Base-by-base conservation (phyloP, 2,888 invertebrate species). In the Alviniconcha strummeri region DNA sequence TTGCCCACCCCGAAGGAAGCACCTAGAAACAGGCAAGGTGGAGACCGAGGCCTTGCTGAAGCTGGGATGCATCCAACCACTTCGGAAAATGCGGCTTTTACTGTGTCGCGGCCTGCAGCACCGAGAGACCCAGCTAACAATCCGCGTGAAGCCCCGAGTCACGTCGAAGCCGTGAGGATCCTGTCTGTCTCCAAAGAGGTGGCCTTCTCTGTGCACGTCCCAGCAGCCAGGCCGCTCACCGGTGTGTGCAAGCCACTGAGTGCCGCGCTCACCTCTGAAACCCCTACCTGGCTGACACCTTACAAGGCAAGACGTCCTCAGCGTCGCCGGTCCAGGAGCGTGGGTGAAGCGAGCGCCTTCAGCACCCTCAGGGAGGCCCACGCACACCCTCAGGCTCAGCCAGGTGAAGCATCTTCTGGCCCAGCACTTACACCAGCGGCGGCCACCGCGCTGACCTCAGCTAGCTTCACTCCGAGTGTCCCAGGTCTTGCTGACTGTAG, bases 281-380 rank as follows among this genome's bases (percentile, higher is more conserved):
- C 9, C 13, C 60, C 60, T 8, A 60, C 60, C 60, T 60, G 60
- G 60, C 13, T n/a, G 7, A 36, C 64, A 2, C 19, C 78, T 56
- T 4, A 1, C n/a, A 80, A 55, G 19, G 52, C n/a, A 1, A 60
- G 67, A 54, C 54, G 15, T n/a, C n/a, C 55, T 36, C 69, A 64
- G 55, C 67, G 80, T 1, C 80, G 80, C 13, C 52, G 80, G 56
- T 80, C 80, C 52, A 52, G 80, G 54, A 80, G 80, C 13, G 80
- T 80, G 55, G 80, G 60, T 17, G 69, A 19, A n/a, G 17, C 69
- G 5, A 5, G 15, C 57, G 52, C 36, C 15, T 52, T 11, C 64
- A 6, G 11, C 1, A 3, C 7, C n/a, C 7, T 56, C 7, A n/a
- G 13, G 11, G 56, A 77, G 57, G 19, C 19, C 11, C 77, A 77